Conservation (phyloP, 2,888 invertebrate genomes). For the Cordilura impudica region DNA sequence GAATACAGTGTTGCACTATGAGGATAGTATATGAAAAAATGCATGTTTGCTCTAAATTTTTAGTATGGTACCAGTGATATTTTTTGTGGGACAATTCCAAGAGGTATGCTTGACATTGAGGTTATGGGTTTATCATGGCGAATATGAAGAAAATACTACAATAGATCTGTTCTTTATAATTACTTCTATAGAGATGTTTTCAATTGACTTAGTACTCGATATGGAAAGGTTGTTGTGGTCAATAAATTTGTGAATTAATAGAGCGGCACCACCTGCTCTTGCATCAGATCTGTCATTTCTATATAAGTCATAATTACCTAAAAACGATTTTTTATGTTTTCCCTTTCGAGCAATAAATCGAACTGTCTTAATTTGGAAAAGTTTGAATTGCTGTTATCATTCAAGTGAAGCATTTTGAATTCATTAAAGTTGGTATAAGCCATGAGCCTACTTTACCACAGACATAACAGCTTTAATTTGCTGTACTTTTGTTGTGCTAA, state of each 20-base stretch:
- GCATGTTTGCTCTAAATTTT: conserved; percentile 4
- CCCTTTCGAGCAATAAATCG: no score
- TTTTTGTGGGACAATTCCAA: conserved; percentile 6
- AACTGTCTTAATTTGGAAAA: no score
- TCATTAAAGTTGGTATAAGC: no score
- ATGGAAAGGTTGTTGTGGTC: not conserved
- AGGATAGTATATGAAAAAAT: not conserved
- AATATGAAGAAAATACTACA: not conserved
- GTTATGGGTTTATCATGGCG: not conserved
- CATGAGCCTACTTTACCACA: no score
- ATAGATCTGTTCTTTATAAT: conserved; percentile 1
- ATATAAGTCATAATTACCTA: not conserved
- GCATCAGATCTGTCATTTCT: not conserved
- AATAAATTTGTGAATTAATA: conserved; percentile 4
- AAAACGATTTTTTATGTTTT: not conserved
- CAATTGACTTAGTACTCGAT: conserved; percentile 3
- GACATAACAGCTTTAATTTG: no score
- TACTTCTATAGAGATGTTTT: conserved; percentile 24
- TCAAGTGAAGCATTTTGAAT: no score
- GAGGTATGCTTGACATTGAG: conserved; percentile 3
- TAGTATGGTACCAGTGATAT: not conserved
- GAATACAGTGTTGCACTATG: not conserved
- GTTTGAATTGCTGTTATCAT: no score
- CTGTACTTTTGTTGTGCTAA: no score
- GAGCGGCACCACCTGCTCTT: not conserved